Evolutionary conservation across 2,113 vertebrate genomes (phyloP).

Genomic region (Lagopus leucura): DNA sequence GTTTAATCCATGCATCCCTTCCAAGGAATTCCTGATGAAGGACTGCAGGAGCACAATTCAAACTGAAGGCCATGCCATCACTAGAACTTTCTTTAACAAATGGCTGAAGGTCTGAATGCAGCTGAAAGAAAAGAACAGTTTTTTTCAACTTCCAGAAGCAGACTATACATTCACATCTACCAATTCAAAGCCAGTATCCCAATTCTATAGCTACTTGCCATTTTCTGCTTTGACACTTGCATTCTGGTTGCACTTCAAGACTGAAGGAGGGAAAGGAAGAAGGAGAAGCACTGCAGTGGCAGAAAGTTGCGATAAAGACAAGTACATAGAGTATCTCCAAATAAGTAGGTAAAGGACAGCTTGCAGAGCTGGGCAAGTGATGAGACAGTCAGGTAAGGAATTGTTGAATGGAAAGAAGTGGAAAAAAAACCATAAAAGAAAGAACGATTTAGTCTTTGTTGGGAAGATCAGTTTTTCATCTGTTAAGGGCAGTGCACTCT

Average conservation of each 20-base stretch:
- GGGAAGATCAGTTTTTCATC: not conserved
- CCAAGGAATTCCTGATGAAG: slow-evolving; percentile 92
- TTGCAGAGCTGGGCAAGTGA: not conserved
- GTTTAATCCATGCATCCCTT: slow-evolving; percentile 87
- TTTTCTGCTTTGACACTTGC: not conserved
- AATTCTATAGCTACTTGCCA: not conserved
- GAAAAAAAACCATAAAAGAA: not conserved
- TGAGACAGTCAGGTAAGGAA: not conserved
- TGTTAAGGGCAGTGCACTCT: not conserved
- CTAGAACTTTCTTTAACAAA: slow-evolving; percentile 85
- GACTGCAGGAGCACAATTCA: slow-evolving; percentile 90
- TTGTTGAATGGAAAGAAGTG: not conserved
- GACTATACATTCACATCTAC: not conserved
- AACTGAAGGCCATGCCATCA: slow-evolving; percentile 82
- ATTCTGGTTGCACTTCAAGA: not conserved
- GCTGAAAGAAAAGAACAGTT: slow-evolving; percentile 76
- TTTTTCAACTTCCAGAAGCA: not conserved
- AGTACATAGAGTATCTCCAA: not conserved
- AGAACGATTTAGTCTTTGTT: not conserved
- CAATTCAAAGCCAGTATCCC: not conserved
- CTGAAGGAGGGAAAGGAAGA: not conserved
- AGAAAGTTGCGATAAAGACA: not conserved
- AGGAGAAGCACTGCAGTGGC: not conserved
- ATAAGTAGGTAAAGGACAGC: not conserved
- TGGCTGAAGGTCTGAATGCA: slow-evolving; percentile 94